Percentiles rank a stretch among this genome's conserved stretches.
These are phyloP conservation scores for Phalacrocorax carbo DNA, from an alignment of 2,113 vertebrate genomes.

Conservation along the genomic window DNA sequence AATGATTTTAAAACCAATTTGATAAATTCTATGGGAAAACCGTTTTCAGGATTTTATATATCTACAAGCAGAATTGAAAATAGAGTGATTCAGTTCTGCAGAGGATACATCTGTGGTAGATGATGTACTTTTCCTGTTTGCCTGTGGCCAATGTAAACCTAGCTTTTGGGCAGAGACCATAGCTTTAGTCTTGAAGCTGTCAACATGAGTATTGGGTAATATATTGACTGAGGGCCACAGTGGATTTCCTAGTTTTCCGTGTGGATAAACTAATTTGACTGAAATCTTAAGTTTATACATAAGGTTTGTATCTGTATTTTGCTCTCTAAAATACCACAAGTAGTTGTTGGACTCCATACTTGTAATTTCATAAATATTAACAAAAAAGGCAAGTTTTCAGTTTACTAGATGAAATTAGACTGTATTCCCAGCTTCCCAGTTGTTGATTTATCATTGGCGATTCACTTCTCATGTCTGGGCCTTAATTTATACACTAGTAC, in stretches of 20 bases:
- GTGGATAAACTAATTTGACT: background rate
- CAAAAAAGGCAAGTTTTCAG: background rate
- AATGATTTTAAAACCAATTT: background rate
- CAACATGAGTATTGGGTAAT: slow-evolving; percentile 26
- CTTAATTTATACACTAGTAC: background rate
- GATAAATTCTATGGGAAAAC: background rate
- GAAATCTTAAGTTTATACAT: background rate
- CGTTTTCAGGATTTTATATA: background rate
- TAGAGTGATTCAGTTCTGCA: background rate
- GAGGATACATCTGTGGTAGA: slow-evolving; percentile 5
- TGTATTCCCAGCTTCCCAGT: background rate
- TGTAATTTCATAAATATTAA: background rate
- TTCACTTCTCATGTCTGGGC: background rate
- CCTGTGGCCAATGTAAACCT: slow-evolving; percentile 40
- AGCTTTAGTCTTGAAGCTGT: slow-evolving; percentile 25
- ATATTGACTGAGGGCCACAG: background rate
- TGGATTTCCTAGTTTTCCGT: slow-evolving; percentile 6
- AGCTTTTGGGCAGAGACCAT: slow-evolving; percentile 34
- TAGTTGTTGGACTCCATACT: background rate
- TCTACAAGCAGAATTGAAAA: background rate
- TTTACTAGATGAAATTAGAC: background rate
- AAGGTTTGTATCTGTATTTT: background rate
- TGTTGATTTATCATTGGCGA: background rate
- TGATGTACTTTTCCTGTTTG: slow-evolving; percentile 52
- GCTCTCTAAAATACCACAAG: background rate